Conservation (phyloP, 1,140 invertebrate genomes). For the Drosophila mojavensis region DNA sequence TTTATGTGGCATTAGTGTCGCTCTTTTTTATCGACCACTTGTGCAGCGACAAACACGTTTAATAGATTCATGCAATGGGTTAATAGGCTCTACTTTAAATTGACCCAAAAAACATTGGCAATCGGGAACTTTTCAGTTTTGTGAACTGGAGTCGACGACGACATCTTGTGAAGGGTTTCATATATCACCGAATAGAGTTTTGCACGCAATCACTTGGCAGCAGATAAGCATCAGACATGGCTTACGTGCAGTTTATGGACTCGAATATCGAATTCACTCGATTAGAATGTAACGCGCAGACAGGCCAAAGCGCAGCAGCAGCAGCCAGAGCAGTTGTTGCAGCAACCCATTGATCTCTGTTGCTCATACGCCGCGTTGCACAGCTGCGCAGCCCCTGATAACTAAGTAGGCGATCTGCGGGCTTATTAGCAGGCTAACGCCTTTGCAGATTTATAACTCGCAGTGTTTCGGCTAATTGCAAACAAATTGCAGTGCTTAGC, state of each 20-base stretch:
- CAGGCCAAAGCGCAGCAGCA: background rate
- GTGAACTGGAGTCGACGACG: constrained; percentile 10
- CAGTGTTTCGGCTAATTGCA: constrained; percentile 57
- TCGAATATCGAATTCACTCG: constrained; percentile 28
- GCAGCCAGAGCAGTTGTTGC: constrained; percentile 42
- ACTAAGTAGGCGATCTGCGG: constrained; percentile 50
- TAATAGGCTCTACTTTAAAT: constrained; percentile 57
- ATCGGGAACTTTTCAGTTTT: constrained; percentile 40
- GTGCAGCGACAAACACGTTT: constrained; percentile 45
- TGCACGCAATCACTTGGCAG: constrained; percentile 48
- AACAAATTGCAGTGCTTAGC: constrained; percentile 58
- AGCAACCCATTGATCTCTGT: constrained; percentile 26
- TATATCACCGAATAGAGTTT: constrained; percentile 49
- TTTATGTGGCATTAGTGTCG: constrained; percentile 72
- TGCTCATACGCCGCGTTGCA: constrained; percentile 16
- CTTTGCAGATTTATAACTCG: constrained; percentile 64
- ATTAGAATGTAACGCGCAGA: constrained; percentile 62
- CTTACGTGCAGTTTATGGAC: constrained; percentile 71
- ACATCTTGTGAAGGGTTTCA: constrained; percentile 65
- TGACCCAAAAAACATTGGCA: constrained; percentile 55
- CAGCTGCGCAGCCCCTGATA: constrained; percentile 37
- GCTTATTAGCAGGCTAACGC: constrained; percentile 66
- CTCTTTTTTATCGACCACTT: constrained; percentile 60
- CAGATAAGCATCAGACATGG: constrained; percentile 65
- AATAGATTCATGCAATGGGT: background rate